A percentile compares a stretch with the other conserved stretches of the same genome.
Evolutionary conservation across 2,113 vertebrate species (phyloP).

Genomic region (Glareola pratincola): DNA sequence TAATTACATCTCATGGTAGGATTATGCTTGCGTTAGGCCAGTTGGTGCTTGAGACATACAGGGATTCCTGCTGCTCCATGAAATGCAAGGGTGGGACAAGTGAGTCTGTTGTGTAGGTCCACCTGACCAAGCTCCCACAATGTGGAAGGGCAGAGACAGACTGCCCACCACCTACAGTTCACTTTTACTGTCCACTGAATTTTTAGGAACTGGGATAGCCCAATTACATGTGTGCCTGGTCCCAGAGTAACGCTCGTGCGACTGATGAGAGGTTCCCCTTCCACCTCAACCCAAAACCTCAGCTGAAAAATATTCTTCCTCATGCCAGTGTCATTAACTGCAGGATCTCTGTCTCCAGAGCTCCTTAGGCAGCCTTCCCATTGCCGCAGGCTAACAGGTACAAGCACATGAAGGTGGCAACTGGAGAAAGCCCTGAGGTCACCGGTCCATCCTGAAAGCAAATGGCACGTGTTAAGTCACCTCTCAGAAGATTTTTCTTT

Average conservation of each 20-base stretch:
- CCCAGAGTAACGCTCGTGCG: fast-evolving
- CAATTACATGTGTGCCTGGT: neutral
- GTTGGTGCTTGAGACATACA: neutral
- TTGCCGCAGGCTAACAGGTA: neutral
- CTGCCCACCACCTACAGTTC: neutral
- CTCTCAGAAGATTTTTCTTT: neutral
- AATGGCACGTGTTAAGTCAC: neutral
- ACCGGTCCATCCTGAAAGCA: neutral
- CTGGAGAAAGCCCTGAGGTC: neutral
- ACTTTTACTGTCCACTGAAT: neutral
- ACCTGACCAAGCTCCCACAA: neutral
- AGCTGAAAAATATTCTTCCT: neutral
- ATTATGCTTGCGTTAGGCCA: neutral
- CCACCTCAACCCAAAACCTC: neutral
- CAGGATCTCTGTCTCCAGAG: neutral
- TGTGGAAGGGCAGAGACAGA: neutral
- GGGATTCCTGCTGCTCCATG: neutral
- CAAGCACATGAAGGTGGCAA: neutral
- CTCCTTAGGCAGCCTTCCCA: neutral
- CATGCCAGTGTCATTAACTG: neutral
- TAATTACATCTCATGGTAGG: neutral
- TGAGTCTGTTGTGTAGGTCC: neutral
- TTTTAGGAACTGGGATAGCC: neutral
- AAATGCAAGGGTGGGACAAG: neutral
- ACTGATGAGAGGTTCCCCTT: neutral